A percentile compares a stretch with the other conserved stretches of the same genome.
Conservation (phyloP, 2,797 vertebrate species). For the Myiotriccus ornatus region DNA sequence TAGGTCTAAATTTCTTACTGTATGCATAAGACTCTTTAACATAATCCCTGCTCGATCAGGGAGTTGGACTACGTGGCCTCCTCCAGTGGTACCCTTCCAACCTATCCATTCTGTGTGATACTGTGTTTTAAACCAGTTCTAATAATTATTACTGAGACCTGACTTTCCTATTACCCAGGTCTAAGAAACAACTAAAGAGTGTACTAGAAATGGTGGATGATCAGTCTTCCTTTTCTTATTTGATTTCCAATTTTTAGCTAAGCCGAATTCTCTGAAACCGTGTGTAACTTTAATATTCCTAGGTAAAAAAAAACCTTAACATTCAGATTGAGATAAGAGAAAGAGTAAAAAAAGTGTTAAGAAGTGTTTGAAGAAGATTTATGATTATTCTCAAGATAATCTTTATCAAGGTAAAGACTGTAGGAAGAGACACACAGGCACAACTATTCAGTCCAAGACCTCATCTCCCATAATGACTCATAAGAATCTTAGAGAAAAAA, state of each 20-base stretch:
- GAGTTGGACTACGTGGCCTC: background rate
- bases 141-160: background rate
- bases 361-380: background rate
- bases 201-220: background rate
- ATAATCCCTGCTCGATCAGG: background rate
- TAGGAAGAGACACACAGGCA: background rate
- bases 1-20: background rate
- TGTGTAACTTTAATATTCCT: background rate
- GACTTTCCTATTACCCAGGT: background rate
- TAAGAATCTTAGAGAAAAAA: background rate
- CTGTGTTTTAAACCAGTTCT: background rate
- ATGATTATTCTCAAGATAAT: background rate
- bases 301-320: background rate
- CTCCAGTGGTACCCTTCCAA: background rate
- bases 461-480: background rate
- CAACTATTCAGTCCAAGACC: background rate
- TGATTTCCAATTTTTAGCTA: background rate
- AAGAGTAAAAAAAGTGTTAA: background rate
- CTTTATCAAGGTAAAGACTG: background rate
- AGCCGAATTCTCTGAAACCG: background rate
- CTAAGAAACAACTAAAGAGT: background rate
- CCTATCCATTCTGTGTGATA: background rate
- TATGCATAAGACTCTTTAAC: background rate
- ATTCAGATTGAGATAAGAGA: background rate
- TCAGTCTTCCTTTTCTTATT: background rate